phyloP scores from a whole-genome alignment of 2,797 vertebrate species.

The Galago senegalensis region DNA sequence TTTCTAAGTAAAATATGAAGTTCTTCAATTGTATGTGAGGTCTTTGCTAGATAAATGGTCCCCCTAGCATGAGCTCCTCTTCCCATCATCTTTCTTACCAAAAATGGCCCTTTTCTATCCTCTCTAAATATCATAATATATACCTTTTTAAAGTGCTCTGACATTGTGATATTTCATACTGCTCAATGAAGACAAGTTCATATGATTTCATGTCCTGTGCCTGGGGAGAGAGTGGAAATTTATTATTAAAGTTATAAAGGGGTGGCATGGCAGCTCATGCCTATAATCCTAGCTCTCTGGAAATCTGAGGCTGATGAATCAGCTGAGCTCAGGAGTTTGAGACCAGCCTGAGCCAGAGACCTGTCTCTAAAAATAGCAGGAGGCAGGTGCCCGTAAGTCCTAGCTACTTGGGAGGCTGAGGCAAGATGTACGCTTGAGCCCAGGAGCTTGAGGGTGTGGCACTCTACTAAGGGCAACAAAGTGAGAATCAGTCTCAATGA shows the following conservation, averaged over 20 bases:
- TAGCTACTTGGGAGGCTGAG: too few relatives aligned
- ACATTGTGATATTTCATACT: background rate
- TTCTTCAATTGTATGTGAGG: background rate
- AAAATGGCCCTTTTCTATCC: background rate
- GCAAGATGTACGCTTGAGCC: too few relatives aligned
- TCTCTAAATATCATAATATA: background rate
- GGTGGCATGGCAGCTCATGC: too few relatives aligned
- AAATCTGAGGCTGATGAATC: too few relatives aligned
- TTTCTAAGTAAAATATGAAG: background rate
- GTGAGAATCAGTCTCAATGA: too few relatives aligned
- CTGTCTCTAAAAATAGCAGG: too few relatives aligned
- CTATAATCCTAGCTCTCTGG: too few relatives aligned
- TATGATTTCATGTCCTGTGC: background rate
- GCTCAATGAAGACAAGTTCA: background rate
- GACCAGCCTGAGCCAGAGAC: too few relatives aligned
- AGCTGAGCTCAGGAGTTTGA: too few relatives aligned
- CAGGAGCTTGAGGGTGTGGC: too few relatives aligned
- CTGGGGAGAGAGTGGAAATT: background rate
- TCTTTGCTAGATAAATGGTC: background rate
- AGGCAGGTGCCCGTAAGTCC: too few relatives aligned
- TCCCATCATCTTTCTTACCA: background rate
- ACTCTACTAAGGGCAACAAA: too few relatives aligned
- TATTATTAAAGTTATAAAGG: background rate
- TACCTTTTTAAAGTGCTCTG: background rate
- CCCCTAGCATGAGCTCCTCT: background rate